These are phyloP conservation scores for Pseudomugil tenellus DNA, from an alignment of 2,797 vertebrate species.

Conservation along the genomic window DNA sequence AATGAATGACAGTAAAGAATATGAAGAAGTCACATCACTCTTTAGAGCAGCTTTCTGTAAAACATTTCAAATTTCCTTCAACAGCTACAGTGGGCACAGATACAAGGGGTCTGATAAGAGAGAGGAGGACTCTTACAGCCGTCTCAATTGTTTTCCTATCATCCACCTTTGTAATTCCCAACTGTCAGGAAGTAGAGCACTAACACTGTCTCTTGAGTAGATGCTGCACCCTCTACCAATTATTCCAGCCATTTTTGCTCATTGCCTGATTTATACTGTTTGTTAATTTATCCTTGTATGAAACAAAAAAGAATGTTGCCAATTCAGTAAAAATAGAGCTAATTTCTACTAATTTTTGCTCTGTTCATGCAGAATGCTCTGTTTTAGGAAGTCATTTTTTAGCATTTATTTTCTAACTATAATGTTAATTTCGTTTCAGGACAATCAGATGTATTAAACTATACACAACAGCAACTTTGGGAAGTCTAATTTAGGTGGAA, in stretches of 20 bases:
- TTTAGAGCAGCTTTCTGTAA: conserved; percentile 37
- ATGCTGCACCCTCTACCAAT: conserved; percentile 66
- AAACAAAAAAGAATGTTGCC: conserved; percentile 42
- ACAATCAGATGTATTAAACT: no score
- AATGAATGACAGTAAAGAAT: conserved; percentile 61
- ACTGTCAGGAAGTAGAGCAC: conserved; percentile 49
- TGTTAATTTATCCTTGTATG: conserved; percentile 27
- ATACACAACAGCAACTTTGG: background rate
- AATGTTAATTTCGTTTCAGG: background rate
- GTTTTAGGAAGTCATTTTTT: background rate
- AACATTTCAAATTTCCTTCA: conserved; percentile 36
- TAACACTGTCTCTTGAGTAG: conserved; percentile 41
- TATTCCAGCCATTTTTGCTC: conserved; percentile 71
- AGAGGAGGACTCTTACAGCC: background rate
- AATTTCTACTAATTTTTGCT: background rate
- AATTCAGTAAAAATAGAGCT: conserved; percentile 20
- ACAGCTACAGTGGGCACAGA: conserved; percentile 29
- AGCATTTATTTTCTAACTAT: background rate
- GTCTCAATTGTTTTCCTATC: conserved; percentile 41
- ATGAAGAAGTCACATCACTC: conserved; percentile 58
- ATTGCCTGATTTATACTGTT: conserved; percentile 30
- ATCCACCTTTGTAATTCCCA: conserved; percentile 61
- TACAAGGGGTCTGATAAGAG: conserved; percentile 33
- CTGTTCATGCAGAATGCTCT: background rate
- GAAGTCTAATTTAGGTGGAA: background rate